phyloP scores from a whole-genome alignment of 2,113 vertebrate species.

The Mus spicilegus region DNA sequence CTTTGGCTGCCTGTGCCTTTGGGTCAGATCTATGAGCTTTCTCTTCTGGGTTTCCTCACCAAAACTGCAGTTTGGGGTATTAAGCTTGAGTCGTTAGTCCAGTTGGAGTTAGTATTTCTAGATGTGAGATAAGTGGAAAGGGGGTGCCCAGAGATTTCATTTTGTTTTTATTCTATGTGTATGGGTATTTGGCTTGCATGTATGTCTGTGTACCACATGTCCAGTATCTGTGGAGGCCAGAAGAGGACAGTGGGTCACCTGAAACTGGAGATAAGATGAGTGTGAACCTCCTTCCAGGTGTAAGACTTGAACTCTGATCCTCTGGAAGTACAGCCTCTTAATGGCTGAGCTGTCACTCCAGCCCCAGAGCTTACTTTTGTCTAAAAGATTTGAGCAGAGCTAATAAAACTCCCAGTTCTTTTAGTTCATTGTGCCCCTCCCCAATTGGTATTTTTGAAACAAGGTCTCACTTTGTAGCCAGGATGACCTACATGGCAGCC shows the following conservation, averaged over 20 bases:
- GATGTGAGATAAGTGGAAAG: background rate
- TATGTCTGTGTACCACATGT: no score
- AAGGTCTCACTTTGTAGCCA: background rate
- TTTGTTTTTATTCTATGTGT: background rate
- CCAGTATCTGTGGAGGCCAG: background rate
- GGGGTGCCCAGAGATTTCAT: background rate
- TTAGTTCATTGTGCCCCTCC: background rate
- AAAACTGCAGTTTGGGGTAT: background rate
- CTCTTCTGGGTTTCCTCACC: background rate
- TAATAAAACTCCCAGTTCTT: background rate
- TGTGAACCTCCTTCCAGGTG: background rate
- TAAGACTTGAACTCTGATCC: background rate
- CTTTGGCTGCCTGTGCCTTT: background rate
- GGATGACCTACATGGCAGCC: background rate
- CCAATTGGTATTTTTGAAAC: background rate
- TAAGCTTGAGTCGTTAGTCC: background rate
- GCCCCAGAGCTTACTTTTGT: background rate
- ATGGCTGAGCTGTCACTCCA: background rate
- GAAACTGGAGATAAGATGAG: background rate
- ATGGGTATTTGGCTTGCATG: background rate
- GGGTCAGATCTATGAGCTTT: background rate
- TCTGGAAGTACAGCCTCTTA: background rate
- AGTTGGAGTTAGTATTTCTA: background rate
- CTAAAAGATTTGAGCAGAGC: background rate
- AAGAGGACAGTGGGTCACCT: background rate